Evolutionary conservation across 2,888 invertebrate genomes (phyloP).

Genomic region (Tortrix viridana): DNA sequence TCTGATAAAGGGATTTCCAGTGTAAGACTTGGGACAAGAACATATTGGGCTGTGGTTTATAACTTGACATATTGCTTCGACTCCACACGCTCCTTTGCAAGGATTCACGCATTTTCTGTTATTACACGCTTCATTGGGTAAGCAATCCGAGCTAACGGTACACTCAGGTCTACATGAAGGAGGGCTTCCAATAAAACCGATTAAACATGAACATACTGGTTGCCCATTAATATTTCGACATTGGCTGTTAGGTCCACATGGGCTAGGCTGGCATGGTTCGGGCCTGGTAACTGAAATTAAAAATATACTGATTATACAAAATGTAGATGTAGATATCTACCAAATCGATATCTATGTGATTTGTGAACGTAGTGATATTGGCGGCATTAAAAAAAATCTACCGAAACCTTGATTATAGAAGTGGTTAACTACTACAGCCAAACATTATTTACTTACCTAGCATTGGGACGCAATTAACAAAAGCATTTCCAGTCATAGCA

Average conservation of each 20-base stretch:
- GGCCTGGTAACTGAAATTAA: constrained; percentile 62
- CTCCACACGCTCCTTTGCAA: constrained; percentile 92
- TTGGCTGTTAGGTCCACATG: constrained; percentile 92
- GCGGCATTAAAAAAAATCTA: no score
- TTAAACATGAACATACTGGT: constrained; percentile 88
- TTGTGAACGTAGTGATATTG: background rate
- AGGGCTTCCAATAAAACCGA: constrained; percentile 89
- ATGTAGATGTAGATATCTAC: constrained; percentile 3
- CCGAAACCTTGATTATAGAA: background rate
- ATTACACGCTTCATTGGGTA: constrained; percentile 88
- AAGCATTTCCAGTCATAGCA: constrained; percentile 87
- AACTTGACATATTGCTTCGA: constrained; percentile 89
- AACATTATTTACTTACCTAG: constrained; percentile 59
- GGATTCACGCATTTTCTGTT: constrained; percentile 92
- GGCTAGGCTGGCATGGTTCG: constrained; percentile 81
- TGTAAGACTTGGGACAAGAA: constrained; percentile 86
- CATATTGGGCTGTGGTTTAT: constrained; percentile 93
- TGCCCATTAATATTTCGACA: constrained; percentile 89
- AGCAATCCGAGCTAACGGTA: constrained; percentile 89
- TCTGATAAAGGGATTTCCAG: constrained; percentile 90
- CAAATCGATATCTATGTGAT: background rate
- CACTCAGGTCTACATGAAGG: constrained; percentile 92
- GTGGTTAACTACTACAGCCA: no score
- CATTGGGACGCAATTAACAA: constrained; percentile 82
- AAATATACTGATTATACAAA: constrained; percentile 18